Evolutionary conservation across 2,888 invertebrate genomes (phyloP).

Genomic region (Pegoplata infirma): DNA sequence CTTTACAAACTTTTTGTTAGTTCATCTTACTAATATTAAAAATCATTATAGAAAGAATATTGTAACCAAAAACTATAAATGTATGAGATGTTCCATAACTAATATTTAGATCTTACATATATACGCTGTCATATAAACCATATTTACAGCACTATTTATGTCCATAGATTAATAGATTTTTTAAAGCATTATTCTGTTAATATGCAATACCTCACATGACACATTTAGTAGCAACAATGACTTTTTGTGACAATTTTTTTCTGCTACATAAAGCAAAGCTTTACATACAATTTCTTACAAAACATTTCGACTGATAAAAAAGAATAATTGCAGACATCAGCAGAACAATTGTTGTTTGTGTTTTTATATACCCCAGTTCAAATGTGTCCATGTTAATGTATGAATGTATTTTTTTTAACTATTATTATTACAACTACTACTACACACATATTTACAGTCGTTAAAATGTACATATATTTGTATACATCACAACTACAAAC

Average conservation of each 20-base stretch:
- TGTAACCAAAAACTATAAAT: background rate
- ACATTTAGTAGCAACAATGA: too few relatives aligned
- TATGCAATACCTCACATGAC: too few relatives aligned
- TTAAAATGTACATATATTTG: conserved; percentile 37
- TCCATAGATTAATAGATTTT: too few relatives aligned
- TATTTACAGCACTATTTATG: too few relatives aligned
- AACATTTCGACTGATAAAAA: conserved; percentile 15
- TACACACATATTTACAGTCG: too few relatives aligned
- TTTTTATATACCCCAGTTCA: conserved; percentile 2
- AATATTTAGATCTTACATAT: too few relatives aligned
- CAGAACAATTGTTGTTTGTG: conserved; percentile 48
- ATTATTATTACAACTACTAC: conserved; percentile 15
- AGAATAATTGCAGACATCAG: conserved; percentile 55
- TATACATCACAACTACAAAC: background rate
- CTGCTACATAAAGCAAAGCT: conserved; percentile 55
- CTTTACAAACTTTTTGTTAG: too few relatives aligned
- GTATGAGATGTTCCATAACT: too few relatives aligned
- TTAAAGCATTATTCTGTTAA: too few relatives aligned
- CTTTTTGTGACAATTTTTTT: conserved; percentile 52
- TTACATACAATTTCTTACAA: background rate
- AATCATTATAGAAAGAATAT: background rate
- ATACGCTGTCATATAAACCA: too few relatives aligned
- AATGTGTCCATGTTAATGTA: background rate
- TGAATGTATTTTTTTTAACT: background rate
- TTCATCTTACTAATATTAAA: background rate